These are phyloP conservation scores for Halcyon smyrnensis DNA, from an alignment of 2,797 vertebrate genomes.

Conservation along the genomic window DNA sequence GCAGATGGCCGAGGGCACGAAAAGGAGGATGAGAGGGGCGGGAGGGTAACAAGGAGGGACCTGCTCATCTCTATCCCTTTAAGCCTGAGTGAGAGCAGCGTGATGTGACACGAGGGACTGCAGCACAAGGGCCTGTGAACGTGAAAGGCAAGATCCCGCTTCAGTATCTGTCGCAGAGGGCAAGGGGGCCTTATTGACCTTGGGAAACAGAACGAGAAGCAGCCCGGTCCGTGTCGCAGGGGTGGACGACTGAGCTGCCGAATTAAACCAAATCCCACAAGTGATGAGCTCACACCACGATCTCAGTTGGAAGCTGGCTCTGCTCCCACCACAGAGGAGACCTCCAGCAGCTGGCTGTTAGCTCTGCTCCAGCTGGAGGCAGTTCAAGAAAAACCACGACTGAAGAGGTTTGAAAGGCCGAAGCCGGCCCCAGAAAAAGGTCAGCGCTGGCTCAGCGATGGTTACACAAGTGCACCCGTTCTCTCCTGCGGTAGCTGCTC, in stretches of 20 bases:
- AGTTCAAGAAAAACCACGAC: not conserved
- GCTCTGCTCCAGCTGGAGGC: not conserved
- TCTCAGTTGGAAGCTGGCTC: not conserved
- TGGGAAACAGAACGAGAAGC: not conserved
- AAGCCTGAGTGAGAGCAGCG: fast-evolving
- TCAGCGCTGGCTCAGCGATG: fast-evolving
- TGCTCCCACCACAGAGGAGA: not conserved
- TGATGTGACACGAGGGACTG: not conserved
- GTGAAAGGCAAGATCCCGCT: not conserved
- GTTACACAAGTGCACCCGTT: not conserved
- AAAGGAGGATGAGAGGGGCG: fast-evolving
- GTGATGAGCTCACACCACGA: fast-evolving
- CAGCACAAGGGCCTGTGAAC: fast-evolving
- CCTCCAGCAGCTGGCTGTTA: not conserved
- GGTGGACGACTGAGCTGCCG: not conserved
- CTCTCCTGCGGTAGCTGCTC: not conserved
- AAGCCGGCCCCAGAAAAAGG: not conserved
- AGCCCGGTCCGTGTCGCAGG: not conserved
- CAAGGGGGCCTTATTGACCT: fast-evolving
- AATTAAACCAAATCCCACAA: not conserved
- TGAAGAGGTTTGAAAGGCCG: not conserved
- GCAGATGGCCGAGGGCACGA: not conserved
- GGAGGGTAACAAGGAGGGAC: not conserved
- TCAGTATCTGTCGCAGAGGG: fast-evolving
- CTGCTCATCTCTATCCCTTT: not conserved